Base-by-base conservation (phyloP, 2,797 vertebrate genomes). In the Sandelia bainsii region DNA sequence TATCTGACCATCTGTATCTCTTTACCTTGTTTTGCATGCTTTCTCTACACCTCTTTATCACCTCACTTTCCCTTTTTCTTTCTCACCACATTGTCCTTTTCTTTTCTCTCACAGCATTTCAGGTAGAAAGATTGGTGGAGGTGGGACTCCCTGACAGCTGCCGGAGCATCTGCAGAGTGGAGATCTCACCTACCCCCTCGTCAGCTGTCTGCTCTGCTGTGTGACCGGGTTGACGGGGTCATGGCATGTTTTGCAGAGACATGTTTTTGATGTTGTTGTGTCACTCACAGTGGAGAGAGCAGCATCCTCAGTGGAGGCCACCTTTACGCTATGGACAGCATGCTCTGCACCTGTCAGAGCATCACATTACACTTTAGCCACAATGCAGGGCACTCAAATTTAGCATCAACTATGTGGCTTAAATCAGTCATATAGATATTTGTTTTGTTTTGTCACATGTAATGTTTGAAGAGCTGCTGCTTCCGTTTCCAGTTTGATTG, bases 211-310 rank as follows among this genome's bases (percentile, higher is more conserved):
- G 80, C 85, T 60, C 58, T 39, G 53, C 49, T 0, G 11, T 29
- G 76, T 54, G 73, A 60, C 77, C 20, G 3, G 63, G 84, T 77
- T 76, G 88, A 88, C 37, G 11, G 77, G 88, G 90, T 89, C 81
- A 48, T 12, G 76, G 79, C 86, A 67, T 57, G 57, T 78, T 69
- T 79, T 67, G 82, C 44, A 19, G 69, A 81, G 84, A 70, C 85
- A 82, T 87, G 88, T 88, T 89, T 89, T 89, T 90, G 82, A 90
- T 90, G 89, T 83, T 85, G 85, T 82, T 42, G 62, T 84, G 90
- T 84, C 90, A 86, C 69, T 91, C 87, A 84, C 70, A 67, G 64
- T 22, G 29, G 58, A 61, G 44, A 63, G 71, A 86, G 72, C 65
- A 57, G 69, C 45, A 22, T 69, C 42, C 53, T 69, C 58, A 13